A percentile compares a stretch with the other conserved stretches of the same genome.
Evolutionary conservation across 2,888 invertebrate species (phyloP).

Genomic region (Lepidochitona cinerea): DNA sequence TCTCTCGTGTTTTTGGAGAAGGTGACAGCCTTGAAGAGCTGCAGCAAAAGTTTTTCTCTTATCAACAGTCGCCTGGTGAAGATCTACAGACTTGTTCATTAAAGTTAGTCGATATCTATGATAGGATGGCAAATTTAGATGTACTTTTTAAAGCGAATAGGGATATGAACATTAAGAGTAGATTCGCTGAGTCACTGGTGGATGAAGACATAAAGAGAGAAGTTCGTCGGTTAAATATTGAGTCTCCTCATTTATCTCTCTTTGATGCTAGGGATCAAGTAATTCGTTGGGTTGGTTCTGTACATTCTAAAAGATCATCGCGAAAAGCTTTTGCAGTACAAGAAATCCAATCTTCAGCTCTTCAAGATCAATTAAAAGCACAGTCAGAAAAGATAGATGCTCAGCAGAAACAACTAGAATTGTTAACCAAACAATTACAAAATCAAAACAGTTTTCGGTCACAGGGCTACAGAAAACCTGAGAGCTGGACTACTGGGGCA

Average conservation of each 20-base stretch:
- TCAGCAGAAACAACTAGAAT: too few species aligned
- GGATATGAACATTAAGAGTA: too few species aligned
- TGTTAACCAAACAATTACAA: too few species aligned
- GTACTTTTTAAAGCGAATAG: not conserved
- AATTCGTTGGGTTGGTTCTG: not conserved
- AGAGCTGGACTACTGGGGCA: too few species aligned
- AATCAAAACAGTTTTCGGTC: too few species aligned
- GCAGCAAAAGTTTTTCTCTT: conserved; percentile 10
- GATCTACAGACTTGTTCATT: conserved; percentile 9
- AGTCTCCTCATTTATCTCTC: not conserved
- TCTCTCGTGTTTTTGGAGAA: not conserved
- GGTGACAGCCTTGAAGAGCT: conserved; percentile 4
- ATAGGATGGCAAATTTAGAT: conserved; percentile 9
- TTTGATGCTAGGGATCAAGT: not conserved
- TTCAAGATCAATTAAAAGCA: too few species aligned
- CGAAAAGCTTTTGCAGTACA: too few species aligned
- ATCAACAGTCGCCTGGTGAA: not conserved
- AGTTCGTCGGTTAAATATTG: not conserved
- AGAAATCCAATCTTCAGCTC: too few species aligned
- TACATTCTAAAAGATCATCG: too few species aligned
- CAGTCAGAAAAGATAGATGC: too few species aligned
- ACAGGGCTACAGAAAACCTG: too few species aligned
- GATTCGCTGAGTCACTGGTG: too few species aligned
- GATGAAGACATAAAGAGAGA: not conserved
- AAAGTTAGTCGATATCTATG: conserved; percentile 10